phyloP scores from a whole-genome alignment of 2,797 vertebrate species.

The Onychomys torridus region DNA sequence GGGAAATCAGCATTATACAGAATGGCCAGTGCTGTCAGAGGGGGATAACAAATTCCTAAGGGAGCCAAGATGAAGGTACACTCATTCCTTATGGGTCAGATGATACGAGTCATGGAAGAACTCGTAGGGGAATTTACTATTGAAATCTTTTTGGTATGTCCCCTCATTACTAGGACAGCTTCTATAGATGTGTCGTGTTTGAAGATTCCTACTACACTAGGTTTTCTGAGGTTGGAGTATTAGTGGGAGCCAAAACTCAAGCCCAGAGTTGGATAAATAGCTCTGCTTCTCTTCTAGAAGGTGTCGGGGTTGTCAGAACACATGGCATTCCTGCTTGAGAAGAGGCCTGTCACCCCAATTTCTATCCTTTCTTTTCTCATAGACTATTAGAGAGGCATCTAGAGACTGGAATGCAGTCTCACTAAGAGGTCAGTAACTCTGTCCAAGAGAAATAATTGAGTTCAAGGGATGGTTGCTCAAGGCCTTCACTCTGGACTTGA shows the following conservation, averaged over 20 bases:
- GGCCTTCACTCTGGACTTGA: conserved; percentile 5
- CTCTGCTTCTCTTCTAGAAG: not conserved
- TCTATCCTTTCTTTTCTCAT: not conserved
- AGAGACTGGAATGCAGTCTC: not conserved
- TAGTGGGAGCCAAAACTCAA: not conserved
- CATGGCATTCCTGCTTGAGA: not conserved
- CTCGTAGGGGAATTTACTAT: not conserved
- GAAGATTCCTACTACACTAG: not conserved
- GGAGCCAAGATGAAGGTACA: not conserved
- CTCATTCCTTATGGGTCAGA: not conserved
- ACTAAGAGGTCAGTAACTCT: not conserved
- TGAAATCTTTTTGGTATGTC: not conserved
- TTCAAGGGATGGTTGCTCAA: conserved; percentile 35
- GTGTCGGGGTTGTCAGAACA: not conserved
- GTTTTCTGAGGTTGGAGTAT: not conserved
- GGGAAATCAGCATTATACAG: not conserved
- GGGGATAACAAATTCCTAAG: not conserved
- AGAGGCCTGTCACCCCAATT: not conserved
- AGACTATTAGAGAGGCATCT: not conserved
- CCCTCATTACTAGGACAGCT: not conserved
- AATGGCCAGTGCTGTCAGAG: not conserved
- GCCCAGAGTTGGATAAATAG: not conserved
- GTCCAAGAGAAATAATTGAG: conserved; percentile 36
- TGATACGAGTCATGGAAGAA: not conserved
- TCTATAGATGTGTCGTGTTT: not conserved